These are phyloP conservation scores for Myoxocephalus aenaeus DNA, from an alignment of 2,797 vertebrate species.

Conservation along the genomic window DNA sequence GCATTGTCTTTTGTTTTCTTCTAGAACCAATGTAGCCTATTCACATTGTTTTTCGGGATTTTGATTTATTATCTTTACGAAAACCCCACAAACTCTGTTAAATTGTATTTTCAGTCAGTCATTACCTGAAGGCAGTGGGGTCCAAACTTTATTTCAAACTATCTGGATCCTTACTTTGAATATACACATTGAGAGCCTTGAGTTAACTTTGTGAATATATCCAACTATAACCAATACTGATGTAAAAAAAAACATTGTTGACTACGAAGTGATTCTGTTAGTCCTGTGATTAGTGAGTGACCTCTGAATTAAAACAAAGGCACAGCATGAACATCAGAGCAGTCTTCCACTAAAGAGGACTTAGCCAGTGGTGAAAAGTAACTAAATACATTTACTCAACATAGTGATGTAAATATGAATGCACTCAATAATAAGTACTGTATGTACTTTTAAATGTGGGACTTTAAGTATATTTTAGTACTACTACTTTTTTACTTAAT, in stretches of 20 bases:
- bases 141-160: neutral
- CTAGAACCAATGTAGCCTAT: neutral
- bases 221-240: neutral
- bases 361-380: neutral
- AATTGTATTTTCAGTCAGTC: neutral
- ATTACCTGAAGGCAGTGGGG: neutral
- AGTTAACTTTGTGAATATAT: neutral
- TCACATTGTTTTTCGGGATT: neutral
- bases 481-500: neutral
- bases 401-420: neutral
- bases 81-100: neutral
- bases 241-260: neutral
- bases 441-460: too few relatives aligned
- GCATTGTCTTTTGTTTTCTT: conserved; percentile 2
- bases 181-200: neutral
- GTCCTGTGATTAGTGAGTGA: conserved; percentile 24
- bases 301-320: conserved; percentile 14
- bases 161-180: neutral
- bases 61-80: neutral
- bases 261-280: conserved; percentile 1
- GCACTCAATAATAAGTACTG: neutral
- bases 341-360: neutral
- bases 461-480: neutral
- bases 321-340: conserved; percentile 14
- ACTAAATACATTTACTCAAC: neutral